Base-by-base conservation (phyloP, 2,113 vertebrate genomes). In the Sturnira hondurensis region DNA sequence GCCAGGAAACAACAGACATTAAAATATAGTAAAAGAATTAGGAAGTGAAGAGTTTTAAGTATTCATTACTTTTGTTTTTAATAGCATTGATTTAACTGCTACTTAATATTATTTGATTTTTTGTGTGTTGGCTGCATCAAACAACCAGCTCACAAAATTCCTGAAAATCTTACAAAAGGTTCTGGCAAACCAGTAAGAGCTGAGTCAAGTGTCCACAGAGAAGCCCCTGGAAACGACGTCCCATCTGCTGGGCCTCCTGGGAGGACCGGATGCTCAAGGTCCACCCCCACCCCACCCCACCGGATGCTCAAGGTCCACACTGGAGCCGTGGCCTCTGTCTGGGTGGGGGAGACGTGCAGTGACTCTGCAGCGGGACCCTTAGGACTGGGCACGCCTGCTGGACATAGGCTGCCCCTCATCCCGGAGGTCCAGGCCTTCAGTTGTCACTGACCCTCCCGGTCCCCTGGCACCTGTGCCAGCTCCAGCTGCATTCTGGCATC, bases 51-150 rank as follows among this genome's bases (percentile, higher is more conserved):
- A 19, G 47, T 41, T 65, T 74, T 54, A 41, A 84, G 20, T 36
- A 77, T 45, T 86, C 43, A 9, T 70, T 33, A 65, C 16, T 28
- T 94, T 41, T 33, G n/a, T 77, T 81, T 68, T 86, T 43, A 67
- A 89, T 47, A 11, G 22, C 71, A n/a, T 58, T 47, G 10, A 65
- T 54, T 92, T 86, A 63, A 85, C 31, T 70, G 20, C 26, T 26
- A 38, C 33, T 71, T 76, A 38, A 24, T 10, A 31, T 47, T 13
- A 83, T 84, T 73, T 78, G 5, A 36, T 54, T n/a, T 94, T 94
- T 94, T 33, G 24, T 33, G 24, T 70, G 89, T 68, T 16, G 36
- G 36, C 38, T 50, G 20, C 82, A 52, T 80, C 68, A 77, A 81
- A 85, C 47, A 52, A 54, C 17, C 10, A 6, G 16, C 36, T 90